Evolutionary conservation across 2,797 vertebrate species (phyloP).

Genomic region (Helarctos malayanus): DNA sequence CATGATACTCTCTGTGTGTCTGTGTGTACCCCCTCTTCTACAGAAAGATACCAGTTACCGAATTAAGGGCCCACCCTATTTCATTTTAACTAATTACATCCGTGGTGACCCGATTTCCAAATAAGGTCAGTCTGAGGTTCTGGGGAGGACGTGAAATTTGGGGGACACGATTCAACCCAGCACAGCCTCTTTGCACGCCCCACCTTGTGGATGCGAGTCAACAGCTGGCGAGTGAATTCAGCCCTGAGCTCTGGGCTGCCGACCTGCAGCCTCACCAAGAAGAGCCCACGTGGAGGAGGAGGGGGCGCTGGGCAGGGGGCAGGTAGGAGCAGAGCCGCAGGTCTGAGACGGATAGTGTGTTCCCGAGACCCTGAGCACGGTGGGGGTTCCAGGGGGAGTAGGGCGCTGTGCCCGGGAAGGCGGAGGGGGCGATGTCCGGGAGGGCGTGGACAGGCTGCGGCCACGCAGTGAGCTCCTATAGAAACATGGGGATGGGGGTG

Average conservation of each 20-base stretch:
- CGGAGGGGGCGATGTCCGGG: not conserved
- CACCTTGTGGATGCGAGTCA: too few relatives aligned
- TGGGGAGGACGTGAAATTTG: not conserved
- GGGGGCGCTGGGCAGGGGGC: too few relatives aligned
- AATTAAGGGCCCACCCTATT: not conserved
- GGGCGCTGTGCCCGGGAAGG: not conserved
- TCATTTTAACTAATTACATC: not conserved
- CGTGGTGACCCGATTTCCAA: not conserved
- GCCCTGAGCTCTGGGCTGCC: not conserved
- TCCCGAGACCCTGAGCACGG: not conserved
- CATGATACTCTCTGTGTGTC: not conserved
- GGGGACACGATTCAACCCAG: not conserved
- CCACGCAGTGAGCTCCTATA: fast-evolving
- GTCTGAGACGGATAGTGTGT: not conserved
- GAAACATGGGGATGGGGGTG: not conserved
- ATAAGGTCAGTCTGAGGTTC: not conserved
- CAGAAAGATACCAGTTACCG: not conserved
- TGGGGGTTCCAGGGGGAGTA: not conserved
- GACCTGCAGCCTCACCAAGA: not conserved
- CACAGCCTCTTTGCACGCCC: not conserved
- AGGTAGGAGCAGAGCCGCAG: fast-evolving
- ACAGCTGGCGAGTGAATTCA: fast-evolving
- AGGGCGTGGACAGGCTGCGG: fast-evolving
- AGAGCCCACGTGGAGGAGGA: not conserved
- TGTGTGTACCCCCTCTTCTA: not conserved